phyloP scores from a whole-genome alignment of 2,797 vertebrate species.

The Podarcis lilfordi region DNA sequence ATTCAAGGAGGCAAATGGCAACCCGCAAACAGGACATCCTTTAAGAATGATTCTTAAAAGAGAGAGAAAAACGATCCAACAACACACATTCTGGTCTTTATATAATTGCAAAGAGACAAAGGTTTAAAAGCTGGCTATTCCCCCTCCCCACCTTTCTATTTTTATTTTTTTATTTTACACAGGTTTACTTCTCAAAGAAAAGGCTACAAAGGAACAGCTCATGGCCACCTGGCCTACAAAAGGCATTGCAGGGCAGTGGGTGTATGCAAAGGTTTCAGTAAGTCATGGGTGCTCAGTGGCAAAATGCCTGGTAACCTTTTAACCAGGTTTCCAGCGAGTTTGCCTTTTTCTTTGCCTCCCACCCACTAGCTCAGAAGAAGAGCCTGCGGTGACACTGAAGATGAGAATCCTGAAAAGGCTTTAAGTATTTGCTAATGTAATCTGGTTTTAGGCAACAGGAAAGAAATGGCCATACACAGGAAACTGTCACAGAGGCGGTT shows the following conservation, averaged over 20 bases:
- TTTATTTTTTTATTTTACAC: neutral
- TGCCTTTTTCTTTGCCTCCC: neutral
- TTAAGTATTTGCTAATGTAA: neutral
- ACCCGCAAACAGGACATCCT: neutral
- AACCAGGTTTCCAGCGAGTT: neutral
- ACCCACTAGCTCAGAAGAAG: neutral
- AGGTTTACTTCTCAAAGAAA: neutral
- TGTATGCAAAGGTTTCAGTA: neutral
- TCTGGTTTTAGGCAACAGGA: constrained; percentile 1
- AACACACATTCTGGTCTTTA: neutral
- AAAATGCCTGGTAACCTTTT: neutral
- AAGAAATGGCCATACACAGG: neutral
- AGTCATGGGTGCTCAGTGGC: neutral
- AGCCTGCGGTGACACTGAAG: neutral
- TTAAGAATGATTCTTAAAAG: neutral
- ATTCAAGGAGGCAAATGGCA: constrained; percentile 9
- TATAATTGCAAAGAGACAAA: constrained; percentile 7
- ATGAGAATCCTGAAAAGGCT: neutral
- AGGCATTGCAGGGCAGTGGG: neutral
- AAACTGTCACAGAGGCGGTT: neutral
- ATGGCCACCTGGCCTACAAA: neutral
- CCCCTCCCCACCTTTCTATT: neutral
- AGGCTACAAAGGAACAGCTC: neutral
- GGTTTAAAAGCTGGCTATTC: neutral
- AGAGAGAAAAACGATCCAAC: neutral